Evolutionary conservation across 2,888 invertebrate genomes (phyloP).

Genomic region (Patella pellucida): DNA sequence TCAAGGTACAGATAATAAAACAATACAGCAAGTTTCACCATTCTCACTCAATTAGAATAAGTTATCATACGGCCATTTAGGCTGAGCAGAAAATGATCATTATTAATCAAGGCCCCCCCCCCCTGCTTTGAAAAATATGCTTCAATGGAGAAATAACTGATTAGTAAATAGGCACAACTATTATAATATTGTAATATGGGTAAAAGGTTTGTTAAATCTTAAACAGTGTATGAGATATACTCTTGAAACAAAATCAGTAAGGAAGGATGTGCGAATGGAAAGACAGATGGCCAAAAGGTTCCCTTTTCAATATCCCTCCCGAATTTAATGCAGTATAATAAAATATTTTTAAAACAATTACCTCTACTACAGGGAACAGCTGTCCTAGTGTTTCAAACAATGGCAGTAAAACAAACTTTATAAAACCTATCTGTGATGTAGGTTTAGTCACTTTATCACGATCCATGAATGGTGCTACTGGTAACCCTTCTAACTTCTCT

Average conservation of each 20-base stretch:
- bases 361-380: conserved; percentile 81
- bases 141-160: too few species aligned
- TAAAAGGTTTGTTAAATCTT: neutral
- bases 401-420: conserved; percentile 84
- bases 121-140: too few species aligned
- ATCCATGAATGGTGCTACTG: conserved; percentile 89
- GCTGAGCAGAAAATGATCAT: too few species aligned
- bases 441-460: conserved; percentile 87
- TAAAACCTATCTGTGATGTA: conserved; percentile 87
- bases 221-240: too few species aligned
- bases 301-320: neutral
- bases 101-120: too few species aligned
- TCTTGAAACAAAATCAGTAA: too few species aligned
- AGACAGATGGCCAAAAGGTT: neutral
- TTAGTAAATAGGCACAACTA: too few species aligned
- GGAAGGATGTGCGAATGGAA: neutral
- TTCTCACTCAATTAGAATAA: too few species aligned
- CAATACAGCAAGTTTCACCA: too few species aligned
- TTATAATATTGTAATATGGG: neutral
- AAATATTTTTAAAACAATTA: conserved; percentile 60
- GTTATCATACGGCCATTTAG: too few species aligned
- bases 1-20: too few species aligned
- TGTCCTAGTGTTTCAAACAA: conserved; percentile 84
- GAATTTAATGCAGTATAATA: neutral
- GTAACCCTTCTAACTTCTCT: conserved; percentile 85